A percentile compares a stretch with the other conserved stretches of the same genome.
Evolutionary conservation across 2,797 vertebrate genomes (phyloP).

Genomic region (Dendrocincla fuliginosa): DNA sequence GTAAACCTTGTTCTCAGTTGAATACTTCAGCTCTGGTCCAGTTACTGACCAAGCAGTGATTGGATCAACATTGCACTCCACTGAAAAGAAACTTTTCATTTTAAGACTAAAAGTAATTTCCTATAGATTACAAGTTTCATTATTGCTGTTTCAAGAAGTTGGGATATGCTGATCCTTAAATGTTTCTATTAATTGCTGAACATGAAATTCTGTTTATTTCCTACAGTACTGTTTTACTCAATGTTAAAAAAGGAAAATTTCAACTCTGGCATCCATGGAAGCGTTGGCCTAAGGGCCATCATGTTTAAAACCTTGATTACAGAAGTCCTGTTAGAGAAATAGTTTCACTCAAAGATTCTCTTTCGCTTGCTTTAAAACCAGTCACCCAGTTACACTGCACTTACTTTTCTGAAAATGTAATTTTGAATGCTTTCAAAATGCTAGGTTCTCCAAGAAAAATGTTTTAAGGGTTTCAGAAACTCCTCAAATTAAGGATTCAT

Average conservation of each 20-base stretch:
- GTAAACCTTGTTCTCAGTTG: not conserved
- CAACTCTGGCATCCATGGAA: not conserved
- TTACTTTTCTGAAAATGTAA: not conserved
- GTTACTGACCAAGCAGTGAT: not conserved
- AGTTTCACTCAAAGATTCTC: not conserved
- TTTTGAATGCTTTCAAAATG: constrained; percentile 20
- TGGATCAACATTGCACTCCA: not conserved
- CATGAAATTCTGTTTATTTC: not conserved
- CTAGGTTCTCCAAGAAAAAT: not conserved
- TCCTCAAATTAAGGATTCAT: not conserved
- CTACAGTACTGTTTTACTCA: not conserved
- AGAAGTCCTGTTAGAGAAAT: not conserved
- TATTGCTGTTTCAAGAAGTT: not conserved
- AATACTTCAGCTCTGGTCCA: not conserved
- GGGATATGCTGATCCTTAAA: not conserved
- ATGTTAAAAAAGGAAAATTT: not conserved
- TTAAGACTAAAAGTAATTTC: not conserved
- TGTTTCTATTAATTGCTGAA: not conserved
- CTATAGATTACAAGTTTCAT: not conserved
- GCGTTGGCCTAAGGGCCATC: not conserved
- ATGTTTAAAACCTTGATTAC: not conserved
- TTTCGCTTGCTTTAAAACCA: not conserved
- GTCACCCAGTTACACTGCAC: not conserved
- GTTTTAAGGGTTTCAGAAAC: not conserved
- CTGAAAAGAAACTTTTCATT: not conserved